A percentile compares a stretch with the other conserved stretches of the same genome.
These are phyloP conservation scores for Excalfactoria chinensis DNA, from an alignment of 2,113 vertebrate genomes.

Conservation along the genomic window DNA sequence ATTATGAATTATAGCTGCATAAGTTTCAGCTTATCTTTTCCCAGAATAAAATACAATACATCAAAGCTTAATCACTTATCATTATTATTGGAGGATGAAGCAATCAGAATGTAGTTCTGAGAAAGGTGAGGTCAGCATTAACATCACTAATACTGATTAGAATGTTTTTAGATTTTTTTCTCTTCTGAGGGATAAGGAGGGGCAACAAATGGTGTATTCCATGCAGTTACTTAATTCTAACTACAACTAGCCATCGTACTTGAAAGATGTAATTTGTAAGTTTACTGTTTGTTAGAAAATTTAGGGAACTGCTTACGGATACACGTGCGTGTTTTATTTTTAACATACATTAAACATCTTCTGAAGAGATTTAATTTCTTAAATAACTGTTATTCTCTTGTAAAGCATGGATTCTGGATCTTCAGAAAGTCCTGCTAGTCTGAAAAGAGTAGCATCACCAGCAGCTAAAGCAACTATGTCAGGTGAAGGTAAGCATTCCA, in stretches of 20 bases:
- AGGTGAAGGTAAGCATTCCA: slow-evolving; percentile 88
- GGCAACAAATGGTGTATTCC: background rate
- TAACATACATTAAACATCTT: background rate
- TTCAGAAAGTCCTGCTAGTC: slow-evolving; percentile 91
- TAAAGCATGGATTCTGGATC: slow-evolving; percentile 89
- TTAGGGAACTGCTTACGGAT: background rate
- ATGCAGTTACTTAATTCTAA: background rate
- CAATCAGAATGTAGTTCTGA: background rate
- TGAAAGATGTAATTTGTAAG: background rate
- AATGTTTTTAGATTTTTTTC: background rate
- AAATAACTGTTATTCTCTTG: slow-evolving; percentile 44
- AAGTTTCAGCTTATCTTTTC: background rate
- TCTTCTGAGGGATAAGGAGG: background rate
- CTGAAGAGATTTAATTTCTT: slow-evolving; percentile 1
- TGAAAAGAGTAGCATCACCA: slow-evolving; percentile 91
- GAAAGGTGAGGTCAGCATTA: background rate
- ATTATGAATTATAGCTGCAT: background rate
- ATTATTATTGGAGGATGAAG: background rate
- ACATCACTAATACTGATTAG: background rate
- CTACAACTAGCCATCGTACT: background rate
- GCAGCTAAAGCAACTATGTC: slow-evolving; percentile 84
- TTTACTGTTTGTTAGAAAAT: background rate
- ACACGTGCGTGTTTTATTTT: background rate
- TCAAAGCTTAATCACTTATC: background rate
- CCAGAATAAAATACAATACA: background rate